phyloP scores from a whole-genome alignment of 2,888 invertebrate genomes.

The Phaedon cochleariae region DNA sequence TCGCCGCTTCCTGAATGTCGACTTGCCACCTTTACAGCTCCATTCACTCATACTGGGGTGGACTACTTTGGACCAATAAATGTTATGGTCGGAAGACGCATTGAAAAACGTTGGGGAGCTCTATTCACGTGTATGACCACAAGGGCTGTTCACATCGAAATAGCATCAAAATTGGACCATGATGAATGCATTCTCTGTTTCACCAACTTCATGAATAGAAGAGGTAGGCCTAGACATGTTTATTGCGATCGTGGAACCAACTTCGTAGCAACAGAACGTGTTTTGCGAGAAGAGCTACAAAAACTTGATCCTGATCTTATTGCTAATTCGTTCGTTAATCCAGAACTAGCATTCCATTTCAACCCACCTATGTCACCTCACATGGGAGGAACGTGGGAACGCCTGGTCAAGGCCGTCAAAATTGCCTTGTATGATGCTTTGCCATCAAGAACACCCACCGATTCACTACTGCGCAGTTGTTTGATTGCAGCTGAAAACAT shows the following conservation, averaged over 20 bases:
- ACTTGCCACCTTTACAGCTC: slow-evolving; percentile 5
- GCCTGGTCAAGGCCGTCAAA: slow-evolving; percentile 21
- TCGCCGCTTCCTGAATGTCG: slow-evolving; percentile 24
- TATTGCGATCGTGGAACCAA: slow-evolving; percentile 21
- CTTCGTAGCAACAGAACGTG: slow-evolving; percentile 9
- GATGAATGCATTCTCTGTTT: slow-evolving; percentile 3
- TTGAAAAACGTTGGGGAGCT: slow-evolving; percentile 25
- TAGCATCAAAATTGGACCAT: slow-evolving; percentile 8
- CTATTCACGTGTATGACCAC: slow-evolving; percentile 21
- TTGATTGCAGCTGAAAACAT: slow-evolving; percentile 23
- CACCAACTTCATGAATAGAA: slow-evolving; percentile 17
- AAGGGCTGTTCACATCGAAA: slow-evolving; percentile 22
- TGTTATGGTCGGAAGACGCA: slow-evolving; percentile 24
- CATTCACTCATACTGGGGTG: slow-evolving; percentile 25
- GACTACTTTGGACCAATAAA: slow-evolving; percentile 33
- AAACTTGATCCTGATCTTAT: slow-evolving; percentile 9
- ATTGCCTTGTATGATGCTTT: slow-evolving; percentile 21
- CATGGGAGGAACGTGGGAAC: slow-evolving; percentile 22
- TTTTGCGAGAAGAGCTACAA: slow-evolving; percentile 6
- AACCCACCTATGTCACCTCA: slow-evolving; percentile 17
- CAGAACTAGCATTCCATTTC: slow-evolving; percentile 22
- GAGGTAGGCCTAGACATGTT: slow-evolving; percentile 2
- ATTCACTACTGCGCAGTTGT: slow-evolving; percentile 1
- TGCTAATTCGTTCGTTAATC: slow-evolving; percentile 12
- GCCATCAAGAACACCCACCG: slow-evolving; percentile 16